Evolutionary conservation across 1,140 invertebrate species (phyloP).

Genomic region (Calliphora vicina): DNA sequence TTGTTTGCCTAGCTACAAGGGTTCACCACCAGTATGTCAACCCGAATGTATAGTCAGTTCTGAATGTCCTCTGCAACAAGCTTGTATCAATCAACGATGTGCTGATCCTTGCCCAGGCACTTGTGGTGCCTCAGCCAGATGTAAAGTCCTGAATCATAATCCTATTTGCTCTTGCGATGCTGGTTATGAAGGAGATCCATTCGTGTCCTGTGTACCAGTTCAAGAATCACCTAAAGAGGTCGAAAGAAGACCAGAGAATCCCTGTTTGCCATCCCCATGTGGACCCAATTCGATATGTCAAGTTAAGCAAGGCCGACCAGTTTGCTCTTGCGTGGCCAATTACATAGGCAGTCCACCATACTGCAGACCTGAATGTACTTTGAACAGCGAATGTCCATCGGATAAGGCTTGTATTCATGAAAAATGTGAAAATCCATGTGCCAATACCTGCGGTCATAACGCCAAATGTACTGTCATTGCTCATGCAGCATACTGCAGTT

Average conservation of each 20-base stretch:
- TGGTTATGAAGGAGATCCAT: conserved; percentile 82
- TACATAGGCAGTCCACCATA: conserved; percentile 77
- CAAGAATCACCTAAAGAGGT: conserved; percentile 61
- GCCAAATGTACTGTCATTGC: conserved; percentile 82
- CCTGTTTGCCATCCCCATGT: conserved; percentile 83
- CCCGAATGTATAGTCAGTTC: conserved; percentile 83
- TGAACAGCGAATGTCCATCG: conserved; percentile 77
- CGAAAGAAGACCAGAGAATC: conserved; percentile 65
- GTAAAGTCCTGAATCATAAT: conserved; percentile 82
- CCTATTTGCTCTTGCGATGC: conserved; percentile 80
- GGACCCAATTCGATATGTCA: conserved; percentile 86
- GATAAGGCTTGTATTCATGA: conserved; percentile 81
- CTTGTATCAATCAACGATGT: conserved; percentile 82
- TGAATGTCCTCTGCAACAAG: conserved; percentile 78
- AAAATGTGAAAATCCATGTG: conserved; percentile 81
- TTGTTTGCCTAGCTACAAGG: conserved; percentile 80
- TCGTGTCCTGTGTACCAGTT: conserved; percentile 72
- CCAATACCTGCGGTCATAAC: conserved; percentile 78
- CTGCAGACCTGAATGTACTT: conserved; percentile 78
- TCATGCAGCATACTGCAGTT: conserved; percentile 83
- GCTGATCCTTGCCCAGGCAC: conserved; percentile 79
- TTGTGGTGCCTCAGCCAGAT: conserved; percentile 78
- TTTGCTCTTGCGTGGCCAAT: conserved; percentile 80
- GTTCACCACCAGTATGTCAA: conserved; percentile 80
- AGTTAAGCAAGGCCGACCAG: conserved; percentile 77